phyloP scores from a whole-genome alignment of 2,888 invertebrate species.

The Caenorhabditis angaria region DNA sequence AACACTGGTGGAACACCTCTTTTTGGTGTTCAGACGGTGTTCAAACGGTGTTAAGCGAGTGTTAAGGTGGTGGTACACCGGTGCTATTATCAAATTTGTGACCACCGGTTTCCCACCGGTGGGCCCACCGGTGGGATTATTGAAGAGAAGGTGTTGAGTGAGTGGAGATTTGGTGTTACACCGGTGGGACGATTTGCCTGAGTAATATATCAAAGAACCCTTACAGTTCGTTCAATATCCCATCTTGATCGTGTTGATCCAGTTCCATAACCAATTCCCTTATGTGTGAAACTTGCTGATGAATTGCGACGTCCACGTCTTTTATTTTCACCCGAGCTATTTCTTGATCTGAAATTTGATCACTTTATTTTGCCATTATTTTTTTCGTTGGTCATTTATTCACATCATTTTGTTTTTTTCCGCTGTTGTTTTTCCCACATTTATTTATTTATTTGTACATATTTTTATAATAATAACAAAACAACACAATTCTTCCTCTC shows the following conservation, averaged over 20 bases:
- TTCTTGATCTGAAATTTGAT: conserved; percentile 27
- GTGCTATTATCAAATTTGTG: too few species aligned
- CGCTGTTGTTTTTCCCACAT: background rate
- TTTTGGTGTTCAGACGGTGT: too few species aligned
- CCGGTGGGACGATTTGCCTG: background rate
- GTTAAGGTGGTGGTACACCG: too few species aligned
- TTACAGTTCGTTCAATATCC: conserved; percentile 67
- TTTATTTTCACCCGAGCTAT: conserved; percentile 40
- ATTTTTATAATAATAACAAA: background rate
- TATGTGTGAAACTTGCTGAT: conserved; percentile 33
- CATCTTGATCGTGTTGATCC: conserved; percentile 70
- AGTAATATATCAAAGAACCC: background rate
- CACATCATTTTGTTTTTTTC: background rate
- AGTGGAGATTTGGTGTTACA: too few species aligned
- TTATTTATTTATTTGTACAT: conserved; percentile 6
- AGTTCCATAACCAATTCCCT: conserved; percentile 69
- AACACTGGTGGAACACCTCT: too few species aligned
- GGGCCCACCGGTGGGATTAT: too few species aligned
- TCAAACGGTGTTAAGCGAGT: too few species aligned
- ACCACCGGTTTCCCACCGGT: too few species aligned
- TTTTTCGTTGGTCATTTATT: background rate
- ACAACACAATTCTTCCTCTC: background rate
- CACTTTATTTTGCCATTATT: too few species aligned
- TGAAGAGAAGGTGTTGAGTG: too few species aligned
- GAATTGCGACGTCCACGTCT: conserved; percentile 46